Conservation (phyloP, 2,113 vertebrate genomes). For the Gila orcuttii region DNA sequence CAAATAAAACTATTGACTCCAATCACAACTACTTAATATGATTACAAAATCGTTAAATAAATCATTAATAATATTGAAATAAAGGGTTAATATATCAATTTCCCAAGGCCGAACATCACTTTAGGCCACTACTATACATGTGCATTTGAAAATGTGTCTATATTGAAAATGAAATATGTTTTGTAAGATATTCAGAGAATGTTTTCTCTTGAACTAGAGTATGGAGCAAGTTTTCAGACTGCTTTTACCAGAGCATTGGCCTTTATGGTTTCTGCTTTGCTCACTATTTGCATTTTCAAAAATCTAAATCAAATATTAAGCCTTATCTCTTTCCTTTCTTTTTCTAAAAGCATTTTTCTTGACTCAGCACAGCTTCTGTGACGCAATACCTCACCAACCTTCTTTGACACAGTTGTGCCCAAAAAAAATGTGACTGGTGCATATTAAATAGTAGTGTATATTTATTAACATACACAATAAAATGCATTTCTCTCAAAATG, state of each 20-base stretch:
- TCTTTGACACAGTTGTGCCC: neutral
- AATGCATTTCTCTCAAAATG: conserved; percentile 9
- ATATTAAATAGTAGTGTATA: neutral
- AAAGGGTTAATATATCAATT: no score
- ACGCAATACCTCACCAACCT: neutral
- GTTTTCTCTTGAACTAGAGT: neutral
- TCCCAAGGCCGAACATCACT: no score
- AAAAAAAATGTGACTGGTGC: neutral
- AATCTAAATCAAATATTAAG: neutral
- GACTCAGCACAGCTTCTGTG: neutral
- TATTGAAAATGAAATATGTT: neutral
- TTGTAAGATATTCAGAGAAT: neutral
- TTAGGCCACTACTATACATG: neutral
- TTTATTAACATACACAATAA: conserved; percentile 21
- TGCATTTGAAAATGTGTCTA: conserved; percentile 1
- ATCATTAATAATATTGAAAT: no score
- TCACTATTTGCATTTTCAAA: neutral
- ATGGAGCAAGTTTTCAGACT: neutral
- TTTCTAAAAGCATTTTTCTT: neutral
- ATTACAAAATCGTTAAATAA: no score
- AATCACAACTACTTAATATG: no score
- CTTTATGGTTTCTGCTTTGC: neutral
- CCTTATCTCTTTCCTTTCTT: neutral
- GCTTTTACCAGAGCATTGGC: neutral
- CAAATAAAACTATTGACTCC: no score